Conservation (phyloP, 2,113 vertebrate genomes). For the Epinephelus fuscoguttatus region DNA sequence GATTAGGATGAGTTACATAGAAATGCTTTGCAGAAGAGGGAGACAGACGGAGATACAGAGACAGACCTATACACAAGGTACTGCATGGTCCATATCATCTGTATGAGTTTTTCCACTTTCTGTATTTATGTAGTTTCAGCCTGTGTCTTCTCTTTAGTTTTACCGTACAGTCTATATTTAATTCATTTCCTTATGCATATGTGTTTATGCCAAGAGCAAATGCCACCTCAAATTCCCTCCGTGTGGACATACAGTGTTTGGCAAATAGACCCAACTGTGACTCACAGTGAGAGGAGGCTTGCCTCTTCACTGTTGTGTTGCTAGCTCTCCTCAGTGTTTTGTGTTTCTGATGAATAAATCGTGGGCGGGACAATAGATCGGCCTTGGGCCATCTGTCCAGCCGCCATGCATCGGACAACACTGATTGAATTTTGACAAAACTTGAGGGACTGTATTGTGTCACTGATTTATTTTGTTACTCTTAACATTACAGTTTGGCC, state of each 20-base stretch:
- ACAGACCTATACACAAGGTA: not conserved
- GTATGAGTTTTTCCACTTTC: not conserved
- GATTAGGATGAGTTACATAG: constrained; percentile 35
- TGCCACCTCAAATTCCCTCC: not conserved
- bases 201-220: not conserved
- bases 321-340: not conserved
- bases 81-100: not conserved
- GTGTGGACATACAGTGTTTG: not conserved
- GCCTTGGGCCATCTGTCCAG: constrained; percentile 2
- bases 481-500: constrained; percentile 6
- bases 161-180: not conserved
- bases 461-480: not conserved
- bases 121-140: not conserved
- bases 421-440: not conserved
- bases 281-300: constrained; percentile 26
- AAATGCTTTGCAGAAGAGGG: constrained; percentile 9
- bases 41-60: not conserved
- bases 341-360: constrained; percentile 1
- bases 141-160: not conserved
- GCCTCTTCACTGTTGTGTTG: constrained; percentile 3
- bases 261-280: not conserved
- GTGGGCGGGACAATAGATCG: constrained; percentile 10
- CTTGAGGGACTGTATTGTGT: not conserved
- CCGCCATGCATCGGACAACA: not conserved
- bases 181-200: not conserved